Evolutionary conservation across 2,888 invertebrate species (phyloP).

Genomic region (Onthophagus sagittarius): DNA sequence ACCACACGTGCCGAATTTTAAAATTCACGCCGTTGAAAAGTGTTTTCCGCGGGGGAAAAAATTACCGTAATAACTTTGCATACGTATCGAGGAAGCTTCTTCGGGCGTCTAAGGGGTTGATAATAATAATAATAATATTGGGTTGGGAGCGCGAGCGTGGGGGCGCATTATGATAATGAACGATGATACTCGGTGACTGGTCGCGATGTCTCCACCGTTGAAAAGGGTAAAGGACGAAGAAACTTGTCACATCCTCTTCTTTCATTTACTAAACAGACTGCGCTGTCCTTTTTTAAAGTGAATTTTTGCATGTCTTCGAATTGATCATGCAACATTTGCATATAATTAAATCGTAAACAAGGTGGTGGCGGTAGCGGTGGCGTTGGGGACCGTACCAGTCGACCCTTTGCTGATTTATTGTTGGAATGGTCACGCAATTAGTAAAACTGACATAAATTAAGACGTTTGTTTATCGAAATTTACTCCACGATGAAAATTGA

Average conservation of each 20-base stretch:
- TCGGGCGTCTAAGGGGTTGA: slow-evolving; percentile 14
- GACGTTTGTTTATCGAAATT: not conserved
- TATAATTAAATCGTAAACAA: slow-evolving; percentile 23
- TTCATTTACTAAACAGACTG: slow-evolving; percentile 6
- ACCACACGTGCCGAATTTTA: not conserved
- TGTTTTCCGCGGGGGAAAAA: slow-evolving; percentile 16
- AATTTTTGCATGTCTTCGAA: slow-evolving; percentile 23
- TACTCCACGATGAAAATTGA: not conserved
- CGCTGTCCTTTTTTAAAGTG: slow-evolving; percentile 17
- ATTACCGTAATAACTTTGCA: slow-evolving; percentile 20
- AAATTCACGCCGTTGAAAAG: not conserved
- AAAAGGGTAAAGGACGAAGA: slow-evolving; percentile 14
- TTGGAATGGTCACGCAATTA: slow-evolving; percentile 6
- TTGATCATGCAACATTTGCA: slow-evolving; percentile 22
- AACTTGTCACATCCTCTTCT: slow-evolving; percentile 2
- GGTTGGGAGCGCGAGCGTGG: slow-evolving; percentile 23
- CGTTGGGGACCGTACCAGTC: slow-evolving; percentile 1
- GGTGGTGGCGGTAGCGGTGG: not conserved
- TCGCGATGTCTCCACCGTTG: slow-evolving; percentile 29
- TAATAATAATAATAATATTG: slow-evolving; percentile 22
- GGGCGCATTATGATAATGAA: slow-evolving; percentile 36
- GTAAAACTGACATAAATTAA: slow-evolving; percentile 1
- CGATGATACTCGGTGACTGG: slow-evolving; percentile 37
- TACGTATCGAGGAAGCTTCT: slow-evolving; percentile 14
- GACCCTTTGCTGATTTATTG: slow-evolving; percentile 2